Evolutionary conservation across 2,113 vertebrate species (phyloP), one percentile per base, ranked within the genome.

Genomic region (Psittacara wagleri): DNA sequence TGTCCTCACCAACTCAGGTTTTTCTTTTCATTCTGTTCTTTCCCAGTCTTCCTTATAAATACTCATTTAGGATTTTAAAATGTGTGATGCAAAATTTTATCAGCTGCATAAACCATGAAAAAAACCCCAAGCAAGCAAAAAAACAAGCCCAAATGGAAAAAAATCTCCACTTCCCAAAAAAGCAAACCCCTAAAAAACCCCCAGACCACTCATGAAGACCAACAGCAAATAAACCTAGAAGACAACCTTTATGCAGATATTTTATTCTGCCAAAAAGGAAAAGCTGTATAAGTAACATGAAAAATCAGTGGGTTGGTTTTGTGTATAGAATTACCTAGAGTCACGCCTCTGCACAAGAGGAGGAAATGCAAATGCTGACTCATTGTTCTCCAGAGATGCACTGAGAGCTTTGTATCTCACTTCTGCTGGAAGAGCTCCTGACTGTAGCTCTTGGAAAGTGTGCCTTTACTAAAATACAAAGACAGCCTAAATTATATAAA

Each of bases 181-280:
- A 59, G 3, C 33, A 59, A 35, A 10, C 33, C 55, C 33, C 33
- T 62, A 41, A 67, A 69, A 69, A 39, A 8, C 3, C 4, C 6
- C 20, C 17, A 31, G 37, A n/a, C 10, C 20, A 7, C 19, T 27
- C 37, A 31, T 8, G 19, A 39, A 46, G 19, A 17, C 2, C 18
- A 57, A 15, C 18, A 62, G 5, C 23, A 61, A n/a, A 46, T 39
- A 2, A 24, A 24, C 28, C 27, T 0, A 1, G 35, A 78, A 70
- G 39, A 37, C 24, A 0, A 1, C 13, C 2, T 13, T 41, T 64
- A 22, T 3, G 3, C 67, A 29, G 16, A 5, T 73, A n/a, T 62
- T 74, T 61, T 64, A 68, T 27, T 84, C 27, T 66, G 29, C 29
- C 0, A 0, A 41, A 74, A 88, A 77, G 63, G 3, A 59, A 75